These are phyloP conservation scores for Microplitis deprimator DNA, from an alignment of 2,888 invertebrate genomes.

Conservation along the genomic window DNA sequence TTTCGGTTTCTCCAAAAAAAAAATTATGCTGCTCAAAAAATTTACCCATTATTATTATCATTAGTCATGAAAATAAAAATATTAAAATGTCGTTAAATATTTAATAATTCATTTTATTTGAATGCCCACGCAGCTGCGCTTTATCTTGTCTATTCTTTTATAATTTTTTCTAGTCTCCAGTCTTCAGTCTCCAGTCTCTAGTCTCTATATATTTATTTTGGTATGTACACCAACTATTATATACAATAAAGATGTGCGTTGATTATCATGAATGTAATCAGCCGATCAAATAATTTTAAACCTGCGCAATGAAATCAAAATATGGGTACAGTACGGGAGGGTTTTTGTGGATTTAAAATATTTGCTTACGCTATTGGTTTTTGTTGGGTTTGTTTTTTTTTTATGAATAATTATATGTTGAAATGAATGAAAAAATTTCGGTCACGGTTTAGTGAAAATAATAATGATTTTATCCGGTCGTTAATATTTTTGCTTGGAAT, in stretches of 20 bases:
- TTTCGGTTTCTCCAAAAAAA: neutral
- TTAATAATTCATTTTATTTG: neutral
- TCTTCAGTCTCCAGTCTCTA: too few relatives aligned
- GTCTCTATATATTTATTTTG: neutral
- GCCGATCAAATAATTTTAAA: neutral
- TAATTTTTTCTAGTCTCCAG: neutral
- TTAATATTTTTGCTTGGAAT: slow-evolving; percentile 23
- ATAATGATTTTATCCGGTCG: slow-evolving; percentile 34
- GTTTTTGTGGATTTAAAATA: slow-evolving; percentile 10
- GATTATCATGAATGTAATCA: neutral
- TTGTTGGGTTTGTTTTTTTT: slow-evolving; percentile 12
- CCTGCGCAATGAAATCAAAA: too few relatives aligned
- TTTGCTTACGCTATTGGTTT: slow-evolving; percentile 16
- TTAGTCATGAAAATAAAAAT: neutral
- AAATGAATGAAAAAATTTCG: slow-evolving; percentile 26
- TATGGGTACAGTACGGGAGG: too few relatives aligned
- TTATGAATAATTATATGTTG: neutral
- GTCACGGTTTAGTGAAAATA: slow-evolving; percentile 31
- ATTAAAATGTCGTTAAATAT: neutral
- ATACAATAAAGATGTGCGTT: neutral
- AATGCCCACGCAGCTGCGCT: neutral
- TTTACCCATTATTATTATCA: neutral
- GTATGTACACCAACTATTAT: neutral
- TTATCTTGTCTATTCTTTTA: neutral
- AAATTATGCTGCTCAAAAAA: neutral